phyloP scores from a whole-genome alignment of 2,113 vertebrate species.

The Asarcornis scutulata region DNA sequence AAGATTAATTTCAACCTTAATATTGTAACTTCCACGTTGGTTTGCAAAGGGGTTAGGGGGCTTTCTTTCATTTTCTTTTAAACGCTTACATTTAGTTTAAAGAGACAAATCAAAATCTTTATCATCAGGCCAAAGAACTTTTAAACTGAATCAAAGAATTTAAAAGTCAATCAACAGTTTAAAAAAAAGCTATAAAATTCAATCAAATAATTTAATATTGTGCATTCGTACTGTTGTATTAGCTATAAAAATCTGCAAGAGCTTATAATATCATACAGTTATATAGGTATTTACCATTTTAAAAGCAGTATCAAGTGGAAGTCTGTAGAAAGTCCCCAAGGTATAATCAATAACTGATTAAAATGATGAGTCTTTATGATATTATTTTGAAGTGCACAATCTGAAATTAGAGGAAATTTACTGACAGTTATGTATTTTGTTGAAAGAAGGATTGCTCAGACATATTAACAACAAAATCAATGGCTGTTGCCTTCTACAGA shows the following conservation, averaged over 20 bases:
- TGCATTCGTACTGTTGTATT: slow-evolving; percentile 21
- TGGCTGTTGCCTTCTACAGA: slow-evolving; percentile 60
- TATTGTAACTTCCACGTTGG: not conserved
- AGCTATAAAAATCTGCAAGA: slow-evolving; percentile 29
- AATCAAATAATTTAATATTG: not conserved
- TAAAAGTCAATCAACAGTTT: slow-evolving; percentile 16
- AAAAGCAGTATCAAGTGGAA: slow-evolving; percentile 44
- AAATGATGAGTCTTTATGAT: slow-evolving; percentile 35
- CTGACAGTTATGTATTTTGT: slow-evolving; percentile 31
- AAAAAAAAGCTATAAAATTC: slow-evolving; percentile 20
- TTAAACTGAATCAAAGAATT: slow-evolving; percentile 59
- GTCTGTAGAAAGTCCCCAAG: not conserved
- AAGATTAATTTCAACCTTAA: not conserved
- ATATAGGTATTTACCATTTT: slow-evolving; percentile 68
- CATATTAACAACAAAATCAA: slow-evolving; percentile 66
- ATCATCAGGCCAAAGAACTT: slow-evolving; percentile 48
- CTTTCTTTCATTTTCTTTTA: not conserved
- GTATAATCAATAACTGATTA: slow-evolving; percentile 42
- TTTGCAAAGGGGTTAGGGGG: not conserved
- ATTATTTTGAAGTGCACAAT: slow-evolving; percentile 37
- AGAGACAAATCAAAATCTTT: slow-evolving; percentile 54
- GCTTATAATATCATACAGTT: slow-evolving; percentile 5
- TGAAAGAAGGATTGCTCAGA: slow-evolving; percentile 25
- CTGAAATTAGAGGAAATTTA: slow-evolving; percentile 67
- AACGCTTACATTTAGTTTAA: slow-evolving; percentile 37